Conservation (phyloP, 2,888 invertebrate species). For the Gymnosoma rotundatum region DNA sequence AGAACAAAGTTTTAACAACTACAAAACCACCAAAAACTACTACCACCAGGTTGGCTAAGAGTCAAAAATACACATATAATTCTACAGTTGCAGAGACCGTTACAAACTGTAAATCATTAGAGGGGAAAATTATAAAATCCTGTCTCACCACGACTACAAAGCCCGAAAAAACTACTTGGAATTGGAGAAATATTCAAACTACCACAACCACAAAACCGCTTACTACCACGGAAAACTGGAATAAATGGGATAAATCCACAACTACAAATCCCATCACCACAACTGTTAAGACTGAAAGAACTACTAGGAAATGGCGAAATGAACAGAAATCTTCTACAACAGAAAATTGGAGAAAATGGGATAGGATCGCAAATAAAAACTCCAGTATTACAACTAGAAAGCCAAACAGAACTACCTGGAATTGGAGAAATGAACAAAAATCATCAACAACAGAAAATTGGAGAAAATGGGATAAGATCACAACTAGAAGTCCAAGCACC, state of each 20-base stretch:
- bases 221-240: not conserved
- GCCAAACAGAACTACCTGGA: not conserved
- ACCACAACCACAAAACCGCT: not conserved
- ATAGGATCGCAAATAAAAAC: conserved; percentile 24
- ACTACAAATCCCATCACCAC: not conserved
- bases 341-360: conserved; percentile 18
- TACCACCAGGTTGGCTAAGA: too few relatives aligned
- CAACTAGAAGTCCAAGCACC: not conserved
- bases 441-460: conserved; percentile 37
- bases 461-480: conserved; percentile 25
- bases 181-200: not conserved
- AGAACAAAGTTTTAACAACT: too few relatives aligned
- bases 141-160: not conserved
- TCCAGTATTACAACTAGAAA: conserved; percentile 42
- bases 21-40: too few relatives aligned
- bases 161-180: not conserved
- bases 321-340: conserved; percentile 38
- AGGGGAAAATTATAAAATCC: conserved; percentile 4
- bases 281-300: conserved; percentile 5
- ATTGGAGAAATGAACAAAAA: conserved; percentile 1
- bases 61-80: too few relatives aligned
- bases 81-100: too few relatives aligned
- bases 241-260: not conserved
- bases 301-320: conserved; percentile 39
- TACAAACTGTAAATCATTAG: not conserved